Conservation (phyloP, 2,113 vertebrate species). For the Eulemur rufifrons region DNA sequence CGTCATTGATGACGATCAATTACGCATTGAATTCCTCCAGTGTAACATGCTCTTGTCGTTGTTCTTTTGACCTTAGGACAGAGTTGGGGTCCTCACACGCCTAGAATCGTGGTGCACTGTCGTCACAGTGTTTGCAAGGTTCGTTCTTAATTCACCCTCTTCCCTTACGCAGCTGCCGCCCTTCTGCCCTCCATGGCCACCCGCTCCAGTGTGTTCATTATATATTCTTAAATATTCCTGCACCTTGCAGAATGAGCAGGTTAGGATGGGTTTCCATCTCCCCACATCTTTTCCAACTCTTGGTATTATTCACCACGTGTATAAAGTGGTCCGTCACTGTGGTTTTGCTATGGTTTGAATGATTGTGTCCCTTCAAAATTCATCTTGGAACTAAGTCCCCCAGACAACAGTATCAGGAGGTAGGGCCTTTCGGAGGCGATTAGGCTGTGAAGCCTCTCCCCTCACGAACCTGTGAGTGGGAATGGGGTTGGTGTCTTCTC, state of each 20-base stretch:
- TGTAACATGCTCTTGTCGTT: rapidly evolving
- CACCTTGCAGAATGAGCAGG: neutral
- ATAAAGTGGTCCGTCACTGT: neutral
- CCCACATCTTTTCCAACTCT: neutral
- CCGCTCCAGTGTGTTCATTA: neutral
- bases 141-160: neutral
- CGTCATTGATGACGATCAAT: neutral
- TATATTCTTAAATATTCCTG: neutral
- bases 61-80: neutral
- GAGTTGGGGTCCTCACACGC: no score
- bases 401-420: neutral
- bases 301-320: no score
- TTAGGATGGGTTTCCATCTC: neutral
- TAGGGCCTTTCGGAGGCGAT: rapidly evolving
- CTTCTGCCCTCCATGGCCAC: neutral
- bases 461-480: no score
- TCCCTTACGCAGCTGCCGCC: neutral
- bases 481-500: neutral
- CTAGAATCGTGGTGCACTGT: rapidly evolving
- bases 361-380: neutral
- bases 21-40: neutral
- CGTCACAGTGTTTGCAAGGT: rapidly evolving
- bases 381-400: neutral
- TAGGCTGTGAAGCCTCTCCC: neutral
- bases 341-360: neutral